A percentile compares a stretch with the other conserved stretches of the same genome.
Evolutionary conservation across 2,797 vertebrate species (phyloP).

Genomic region (Sebastes steindachneri): DNA sequence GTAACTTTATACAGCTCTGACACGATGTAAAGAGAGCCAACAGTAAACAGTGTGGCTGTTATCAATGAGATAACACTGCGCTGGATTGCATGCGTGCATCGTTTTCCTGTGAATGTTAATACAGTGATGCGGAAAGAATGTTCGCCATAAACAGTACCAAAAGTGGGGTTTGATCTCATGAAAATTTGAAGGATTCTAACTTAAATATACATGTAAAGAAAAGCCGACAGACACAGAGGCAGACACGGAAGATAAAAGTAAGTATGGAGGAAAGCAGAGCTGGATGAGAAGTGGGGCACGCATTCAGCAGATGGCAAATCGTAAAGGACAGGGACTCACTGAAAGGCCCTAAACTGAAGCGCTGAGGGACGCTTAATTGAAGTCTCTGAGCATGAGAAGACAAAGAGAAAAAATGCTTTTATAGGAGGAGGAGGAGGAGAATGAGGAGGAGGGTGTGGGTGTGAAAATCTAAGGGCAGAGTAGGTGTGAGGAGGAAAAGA

Average conservation of each 20-base stretch:
- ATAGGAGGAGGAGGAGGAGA: not conserved
- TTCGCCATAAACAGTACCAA: not conserved
- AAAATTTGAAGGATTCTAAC: not conserved
- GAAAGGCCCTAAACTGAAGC: slow-evolving; percentile 35
- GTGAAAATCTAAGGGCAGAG: slow-evolving; percentile 20
- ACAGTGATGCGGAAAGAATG: not conserved
- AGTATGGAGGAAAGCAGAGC: not conserved
- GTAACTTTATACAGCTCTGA: not conserved
- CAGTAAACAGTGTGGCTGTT: not conserved
- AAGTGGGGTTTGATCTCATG: not conserved
- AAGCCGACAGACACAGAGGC: not conserved
- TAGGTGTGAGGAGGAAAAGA: slow-evolving; percentile 20
- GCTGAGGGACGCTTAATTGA: slow-evolving; percentile 25
- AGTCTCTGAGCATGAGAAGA: slow-evolving; percentile 1
- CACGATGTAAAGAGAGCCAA: not conserved
- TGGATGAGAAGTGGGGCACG: not conserved
- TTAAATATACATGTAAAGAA: not conserved
- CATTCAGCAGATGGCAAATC: slow-evolving; percentile 39
- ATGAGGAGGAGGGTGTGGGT: not conserved
- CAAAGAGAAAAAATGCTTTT: slow-evolving; percentile 10
- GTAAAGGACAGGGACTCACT: slow-evolving; percentile 4
- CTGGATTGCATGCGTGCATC: not conserved
- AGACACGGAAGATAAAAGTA: not conserved
- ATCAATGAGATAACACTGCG: not conserved
- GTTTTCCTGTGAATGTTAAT: not conserved